Conservation (phyloP, 1,140 invertebrate species). For the Anagrus nilaparvatae region DNA sequence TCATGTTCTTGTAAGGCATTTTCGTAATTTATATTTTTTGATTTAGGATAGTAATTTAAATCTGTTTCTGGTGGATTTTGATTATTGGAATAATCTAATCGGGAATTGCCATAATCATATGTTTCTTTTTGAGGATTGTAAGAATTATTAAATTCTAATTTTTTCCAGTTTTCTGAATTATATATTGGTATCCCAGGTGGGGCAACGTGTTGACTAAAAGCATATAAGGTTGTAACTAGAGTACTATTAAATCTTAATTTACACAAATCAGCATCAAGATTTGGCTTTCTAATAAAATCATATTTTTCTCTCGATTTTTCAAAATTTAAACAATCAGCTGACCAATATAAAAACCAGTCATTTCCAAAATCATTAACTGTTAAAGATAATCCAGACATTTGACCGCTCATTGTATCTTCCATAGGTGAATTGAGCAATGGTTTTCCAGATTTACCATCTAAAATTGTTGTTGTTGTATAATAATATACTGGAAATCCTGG, state of each 20-base stretch:
- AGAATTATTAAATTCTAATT: conserved; percentile 40
- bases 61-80: not conserved
- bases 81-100: conserved; percentile 18
- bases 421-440: conserved; percentile 53
- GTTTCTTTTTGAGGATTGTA: conserved; percentile 33
- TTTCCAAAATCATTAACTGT: conserved; percentile 54
- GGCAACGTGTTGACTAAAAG: conserved; percentile 56
- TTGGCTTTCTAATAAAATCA: conserved; percentile 44
- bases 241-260: conserved; percentile 60
- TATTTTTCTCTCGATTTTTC: conserved; percentile 37
- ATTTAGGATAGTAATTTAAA: conserved; percentile 16
- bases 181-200: conserved; percentile 53
- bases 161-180: conserved; percentile 33
- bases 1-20: conserved; percentile 14
- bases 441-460: conserved; percentile 59
- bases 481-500: conserved; percentile 68
- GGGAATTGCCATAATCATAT: conserved; percentile 30
- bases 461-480: conserved; percentile 57
- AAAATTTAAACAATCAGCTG: conserved; percentile 50
- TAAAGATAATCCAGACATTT: conserved; percentile 56
- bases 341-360: conserved; percentile 69
- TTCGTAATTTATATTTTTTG: conserved; percentile 14
- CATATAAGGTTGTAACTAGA: conserved; percentile 54
- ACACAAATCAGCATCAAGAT: conserved; percentile 61
- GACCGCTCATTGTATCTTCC: conserved; percentile 54